Conservation (phyloP, 1,140 invertebrate species). For the Papilio aristodemus region DNA sequence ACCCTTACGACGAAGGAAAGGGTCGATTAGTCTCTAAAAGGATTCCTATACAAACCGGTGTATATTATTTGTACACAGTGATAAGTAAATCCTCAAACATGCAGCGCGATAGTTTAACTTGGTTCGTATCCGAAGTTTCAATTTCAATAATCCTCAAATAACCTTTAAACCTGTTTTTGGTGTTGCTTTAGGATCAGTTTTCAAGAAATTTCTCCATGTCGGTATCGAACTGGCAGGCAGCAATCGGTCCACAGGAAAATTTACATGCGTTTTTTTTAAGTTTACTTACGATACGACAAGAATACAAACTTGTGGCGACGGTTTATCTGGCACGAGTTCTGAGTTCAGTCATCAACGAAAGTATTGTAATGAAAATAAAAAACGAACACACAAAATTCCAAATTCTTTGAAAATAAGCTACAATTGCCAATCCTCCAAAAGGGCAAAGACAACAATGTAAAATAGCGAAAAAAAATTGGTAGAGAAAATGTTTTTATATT, state of each 20-base stretch:
- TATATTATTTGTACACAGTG: slow-evolving; percentile 2
- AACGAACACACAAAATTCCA: too few species aligned
- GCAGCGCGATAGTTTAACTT: not conserved
- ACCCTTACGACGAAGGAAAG: not conserved
- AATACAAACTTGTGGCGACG: not conserved
- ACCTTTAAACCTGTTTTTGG: not conserved
- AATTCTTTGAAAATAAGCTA: too few species aligned
- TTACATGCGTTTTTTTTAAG: not conserved
- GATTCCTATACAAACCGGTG: not conserved
- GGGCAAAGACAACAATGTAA: too few species aligned
- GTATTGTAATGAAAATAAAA: too few species aligned
- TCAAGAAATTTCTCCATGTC: slow-evolving; percentile 1
- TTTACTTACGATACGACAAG: not conserved
- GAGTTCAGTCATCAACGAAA: too few species aligned
- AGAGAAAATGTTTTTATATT: too few species aligned
- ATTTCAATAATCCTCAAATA: slow-evolving; percentile 8
- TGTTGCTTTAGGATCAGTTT: slow-evolving; percentile 3
- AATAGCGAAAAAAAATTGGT: too few species aligned
- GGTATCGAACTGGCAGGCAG: not conserved
- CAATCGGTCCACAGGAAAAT: not conserved
- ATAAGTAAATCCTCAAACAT: not conserved
- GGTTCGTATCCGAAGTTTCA: not conserved
- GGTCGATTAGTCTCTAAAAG: too few species aligned
- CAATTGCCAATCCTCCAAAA: too few species aligned
- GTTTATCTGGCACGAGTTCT: too few species aligned